phyloP scores from a whole-genome alignment of 2,113 vertebrate species.

The Elachura formosa region DNA sequence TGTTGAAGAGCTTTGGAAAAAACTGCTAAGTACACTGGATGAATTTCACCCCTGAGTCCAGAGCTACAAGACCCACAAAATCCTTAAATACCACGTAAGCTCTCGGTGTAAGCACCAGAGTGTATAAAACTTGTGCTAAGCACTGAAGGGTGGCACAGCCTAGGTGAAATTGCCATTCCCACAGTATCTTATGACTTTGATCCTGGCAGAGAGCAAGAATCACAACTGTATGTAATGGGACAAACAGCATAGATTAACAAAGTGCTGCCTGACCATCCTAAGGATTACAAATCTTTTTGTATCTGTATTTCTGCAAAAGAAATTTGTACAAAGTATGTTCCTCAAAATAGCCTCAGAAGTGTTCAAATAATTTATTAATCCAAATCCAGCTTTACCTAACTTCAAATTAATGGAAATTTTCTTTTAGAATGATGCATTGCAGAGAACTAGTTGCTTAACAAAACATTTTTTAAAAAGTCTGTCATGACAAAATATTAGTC shows the following conservation, averaged over 20 bases:
- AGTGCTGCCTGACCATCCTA: neutral
- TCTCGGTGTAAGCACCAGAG: neutral
- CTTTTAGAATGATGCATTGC: neutral
- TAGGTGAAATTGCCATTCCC: neutral
- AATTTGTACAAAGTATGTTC: neutral
- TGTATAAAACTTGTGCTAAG: neutral
- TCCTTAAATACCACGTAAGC: neutral
- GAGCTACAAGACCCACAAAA: conserved; percentile 22
- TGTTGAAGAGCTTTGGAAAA: conserved; percentile 16
- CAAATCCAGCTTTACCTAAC: neutral
- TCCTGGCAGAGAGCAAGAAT: neutral
- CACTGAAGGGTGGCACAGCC: neutral
- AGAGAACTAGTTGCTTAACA: neutral
- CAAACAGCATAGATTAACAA: neutral
- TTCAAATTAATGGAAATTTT: neutral
- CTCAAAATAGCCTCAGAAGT: neutral
- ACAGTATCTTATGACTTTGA: neutral
- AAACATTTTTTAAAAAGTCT: neutral
- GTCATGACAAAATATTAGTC: neutral
- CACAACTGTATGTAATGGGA: neutral
- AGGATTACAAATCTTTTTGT: neutral
- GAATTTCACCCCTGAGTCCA: conserved; percentile 42
- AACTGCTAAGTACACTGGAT: conserved; percentile 32
- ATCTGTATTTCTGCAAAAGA: neutral
- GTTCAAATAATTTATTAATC: neutral